Evolutionary conservation across 2,113 vertebrate genomes (phyloP).

Genomic region (Apteryx mantelli): DNA sequence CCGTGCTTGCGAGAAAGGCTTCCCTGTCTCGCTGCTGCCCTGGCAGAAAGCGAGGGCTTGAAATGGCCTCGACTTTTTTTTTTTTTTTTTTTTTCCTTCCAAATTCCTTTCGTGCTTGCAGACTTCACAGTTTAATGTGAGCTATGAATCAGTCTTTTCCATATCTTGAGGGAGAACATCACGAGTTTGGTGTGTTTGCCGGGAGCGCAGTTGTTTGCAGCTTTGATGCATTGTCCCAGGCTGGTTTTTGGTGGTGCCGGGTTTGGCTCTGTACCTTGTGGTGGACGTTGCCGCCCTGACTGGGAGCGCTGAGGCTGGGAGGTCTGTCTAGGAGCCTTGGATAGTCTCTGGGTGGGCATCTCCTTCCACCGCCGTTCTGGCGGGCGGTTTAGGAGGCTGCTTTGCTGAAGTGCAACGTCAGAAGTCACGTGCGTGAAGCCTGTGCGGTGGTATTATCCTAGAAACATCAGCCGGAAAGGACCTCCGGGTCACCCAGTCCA

Average conservation of each 20-base stretch:
- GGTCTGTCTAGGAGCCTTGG: neutral
- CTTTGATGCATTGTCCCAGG: fast-evolving
- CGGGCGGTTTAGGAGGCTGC: neutral
- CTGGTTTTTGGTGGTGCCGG: neutral
- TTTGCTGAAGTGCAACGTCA: neutral
- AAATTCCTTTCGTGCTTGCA: neutral
- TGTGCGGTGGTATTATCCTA: fast-evolving
- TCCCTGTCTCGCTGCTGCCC: neutral
- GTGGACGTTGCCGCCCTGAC: neutral
- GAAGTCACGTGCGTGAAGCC: fast-evolving
- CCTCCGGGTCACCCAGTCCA: neutral
- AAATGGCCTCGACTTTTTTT: neutral
- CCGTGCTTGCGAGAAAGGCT: neutral
- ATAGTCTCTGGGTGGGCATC: neutral
- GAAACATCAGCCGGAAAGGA: neutral
- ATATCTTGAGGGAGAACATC: neutral
- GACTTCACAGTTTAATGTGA: neutral
- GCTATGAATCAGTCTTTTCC: neutral
- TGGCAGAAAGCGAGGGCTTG: neutral
- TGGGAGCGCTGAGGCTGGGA: neutral
- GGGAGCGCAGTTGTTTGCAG: neutral
- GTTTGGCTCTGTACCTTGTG: neutral
- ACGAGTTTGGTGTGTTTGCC: neutral
- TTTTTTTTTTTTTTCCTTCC: neutral
- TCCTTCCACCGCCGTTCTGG: neutral